Evolutionary conservation across 1,140 invertebrate genomes (phyloP).

Genomic region (Zophobas morio): DNA sequence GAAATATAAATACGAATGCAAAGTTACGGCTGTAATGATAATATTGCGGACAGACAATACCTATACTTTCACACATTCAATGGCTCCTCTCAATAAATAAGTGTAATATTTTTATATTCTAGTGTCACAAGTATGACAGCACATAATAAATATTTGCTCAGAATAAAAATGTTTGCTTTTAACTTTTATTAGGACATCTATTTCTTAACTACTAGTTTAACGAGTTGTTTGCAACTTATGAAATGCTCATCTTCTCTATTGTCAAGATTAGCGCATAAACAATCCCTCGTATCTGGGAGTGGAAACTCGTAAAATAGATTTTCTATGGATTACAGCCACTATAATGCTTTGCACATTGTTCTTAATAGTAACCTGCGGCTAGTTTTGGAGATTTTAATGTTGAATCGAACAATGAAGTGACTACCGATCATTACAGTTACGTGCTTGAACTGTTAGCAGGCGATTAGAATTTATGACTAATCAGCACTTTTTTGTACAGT

Average conservation of each 20-base stretch:
- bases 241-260: slow-evolving; percentile 44
- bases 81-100: slow-evolving; percentile 36
- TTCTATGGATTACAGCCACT: slow-evolving; percentile 47
- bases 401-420: slow-evolving; percentile 39
- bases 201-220: slow-evolving; percentile 49
- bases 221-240: slow-evolving; percentile 47
- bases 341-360: slow-evolving; percentile 49
- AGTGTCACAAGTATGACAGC: slow-evolving; percentile 46
- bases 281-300: slow-evolving; percentile 43
- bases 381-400: slow-evolving; percentile 40
- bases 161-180: slow-evolving; percentile 48
- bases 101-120: slow-evolving; percentile 48
- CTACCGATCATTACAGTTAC: slow-evolving; percentile 35
- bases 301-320: slow-evolving; percentile 51
- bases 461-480: slow-evolving; percentile 4
- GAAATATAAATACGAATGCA: slow-evolving; percentile 26
- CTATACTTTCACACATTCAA: slow-evolving; percentile 35
- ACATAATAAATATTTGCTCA: slow-evolving; percentile 48
- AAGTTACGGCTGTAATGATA: slow-evolving; percentile 31
- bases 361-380: slow-evolving; percentile 42
- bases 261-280: slow-evolving; percentile 38
- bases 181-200: slow-evolving; percentile 47
- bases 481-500: too few relatives aligned
- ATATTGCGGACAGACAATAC: slow-evolving; percentile 29
- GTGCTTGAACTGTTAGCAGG: slow-evolving; percentile 19